Evolutionary conservation across 2,888 invertebrate species (phyloP), one percentile per base, ranked within the genome.

Genomic region (Microdon myrmicae): DNA sequence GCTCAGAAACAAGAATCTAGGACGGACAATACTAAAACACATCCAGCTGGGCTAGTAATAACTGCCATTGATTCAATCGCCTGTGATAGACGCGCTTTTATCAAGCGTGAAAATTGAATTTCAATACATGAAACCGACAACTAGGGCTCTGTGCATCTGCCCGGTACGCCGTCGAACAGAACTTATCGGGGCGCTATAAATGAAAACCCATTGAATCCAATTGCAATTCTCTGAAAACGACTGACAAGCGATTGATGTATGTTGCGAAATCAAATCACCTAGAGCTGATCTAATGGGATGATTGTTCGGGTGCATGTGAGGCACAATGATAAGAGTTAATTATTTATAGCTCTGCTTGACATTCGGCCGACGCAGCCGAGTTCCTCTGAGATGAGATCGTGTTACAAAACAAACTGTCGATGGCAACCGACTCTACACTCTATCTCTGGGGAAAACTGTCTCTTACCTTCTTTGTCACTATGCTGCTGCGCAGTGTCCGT

Each of bases 81-180:
- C 53, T 64, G 64, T 64, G 58, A 58, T 64, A 58, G 58, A 58
- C 58, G 58, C 58, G 58, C 58, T 53, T 58, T 64, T 64, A 53
- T 64, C 64, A 64, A 64, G 64, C 64, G 29, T 64, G 64, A 64
- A 64, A 58, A 64, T 64, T 64, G 51, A 64, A 58, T 61, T 61
- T 53, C 51, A 53, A 58, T 53, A 58, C 47, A 41, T 20, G 41
- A 44, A 37, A 37, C 35, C 6, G 26, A 3, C 43, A 20, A 10
- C 14, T 34, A 26, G 9, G 29, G 10, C 13, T 9, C 3, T 8
- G 28, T 23, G 39, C 17, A 19, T 14, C 22, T 32, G 17, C 22
- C 12, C 29, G 16, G 35, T 26, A 38, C 22, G 37, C 10, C 19
- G 20, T 16, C 29, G 9, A 17, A 13, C 8, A 32, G 26, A 29